phyloP scores from a whole-genome alignment of 1,140 invertebrate genomes.

The Drosophila subpulchrella region DNA sequence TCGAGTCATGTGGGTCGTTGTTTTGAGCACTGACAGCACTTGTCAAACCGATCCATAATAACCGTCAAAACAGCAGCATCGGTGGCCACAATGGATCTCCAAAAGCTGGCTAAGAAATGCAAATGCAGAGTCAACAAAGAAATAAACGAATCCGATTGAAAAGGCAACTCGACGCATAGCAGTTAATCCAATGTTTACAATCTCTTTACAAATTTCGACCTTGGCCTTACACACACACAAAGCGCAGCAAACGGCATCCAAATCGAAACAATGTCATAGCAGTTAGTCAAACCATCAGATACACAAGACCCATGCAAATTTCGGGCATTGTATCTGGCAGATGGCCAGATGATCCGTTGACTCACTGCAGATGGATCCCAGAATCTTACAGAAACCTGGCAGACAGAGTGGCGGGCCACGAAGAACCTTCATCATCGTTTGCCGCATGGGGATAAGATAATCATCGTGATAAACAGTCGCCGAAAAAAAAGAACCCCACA shows the following conservation, averaged over 20 bases:
- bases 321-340: neutral
- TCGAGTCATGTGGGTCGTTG: conserved; percentile 70
- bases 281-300: conserved; percentile 55
- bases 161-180: conserved; percentile 52
- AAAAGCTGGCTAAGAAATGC: conserved; percentile 58
- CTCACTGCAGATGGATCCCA: conserved; percentile 20
- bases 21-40: conserved; percentile 63
- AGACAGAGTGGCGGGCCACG: conserved; percentile 55
- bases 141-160: conserved; percentile 46
- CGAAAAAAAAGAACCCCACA: conserved; percentile 11
- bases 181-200: conserved; percentile 79
- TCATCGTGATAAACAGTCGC: conserved; percentile 14
- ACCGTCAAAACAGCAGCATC: conserved; percentile 65
- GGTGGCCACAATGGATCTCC: conserved; percentile 25
- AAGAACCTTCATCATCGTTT: conserved; percentile 28
- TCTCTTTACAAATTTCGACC: conserved; percentile 81
- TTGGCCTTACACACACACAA: conserved; percentile 70
- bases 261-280: conserved; percentile 72
- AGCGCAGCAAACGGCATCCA: conserved; percentile 67
- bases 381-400: conserved; percentile 61
- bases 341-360: conserved; percentile 9
- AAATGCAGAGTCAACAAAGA: conserved; percentile 62
- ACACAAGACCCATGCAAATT: conserved; percentile 2
- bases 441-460: conserved; percentile 25
- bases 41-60: conserved; percentile 79